Conservation (phyloP, 1,140 invertebrate genomes). For the Spodoptera frugiperda region DNA sequence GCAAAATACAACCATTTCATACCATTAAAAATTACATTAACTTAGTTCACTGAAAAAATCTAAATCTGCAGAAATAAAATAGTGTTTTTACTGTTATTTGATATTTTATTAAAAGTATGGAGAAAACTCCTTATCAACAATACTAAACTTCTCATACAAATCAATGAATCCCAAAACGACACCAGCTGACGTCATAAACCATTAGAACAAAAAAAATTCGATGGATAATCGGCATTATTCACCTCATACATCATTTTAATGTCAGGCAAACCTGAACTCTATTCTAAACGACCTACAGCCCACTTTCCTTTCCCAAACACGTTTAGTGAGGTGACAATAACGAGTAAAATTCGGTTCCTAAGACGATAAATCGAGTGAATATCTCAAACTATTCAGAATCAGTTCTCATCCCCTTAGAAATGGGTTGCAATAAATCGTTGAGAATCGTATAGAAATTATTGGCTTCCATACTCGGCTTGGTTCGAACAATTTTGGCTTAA, state of each 20-base stretch:
- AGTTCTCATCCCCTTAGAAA: constrained; percentile 59
- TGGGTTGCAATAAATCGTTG: constrained; percentile 60
- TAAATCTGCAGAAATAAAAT: too few relatives aligned
- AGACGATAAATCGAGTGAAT: constrained; percentile 57
- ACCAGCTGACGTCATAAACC: constrained; percentile 20
- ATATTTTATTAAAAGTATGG: too few relatives aligned
- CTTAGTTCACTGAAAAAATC: too few relatives aligned
- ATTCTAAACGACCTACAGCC: not conserved
- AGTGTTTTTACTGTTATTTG: too few relatives aligned
- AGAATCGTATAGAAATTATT: constrained; percentile 54
- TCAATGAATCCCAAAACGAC: constrained; percentile 1
- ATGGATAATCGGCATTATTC: constrained; percentile 29
- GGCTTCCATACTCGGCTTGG: not conserved
- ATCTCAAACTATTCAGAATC: constrained; percentile 69
- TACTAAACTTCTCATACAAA: not conserved
- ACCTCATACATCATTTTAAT: not conserved
- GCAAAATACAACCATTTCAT: too few relatives aligned
- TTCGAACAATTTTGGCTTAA: constrained; percentile 9
- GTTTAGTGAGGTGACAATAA: constrained; percentile 36
- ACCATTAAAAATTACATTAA: too few relatives aligned
- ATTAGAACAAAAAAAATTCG: constrained; percentile 34
- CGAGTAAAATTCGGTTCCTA: constrained; percentile 45
- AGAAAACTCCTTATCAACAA: too few relatives aligned
- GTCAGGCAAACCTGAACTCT: constrained; percentile 5
- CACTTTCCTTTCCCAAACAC: not conserved